Evolutionary conservation across 2,888 invertebrate species (phyloP), one percentile per base, ranked within the genome.

Genomic region (Agrotis segetum): DNA sequence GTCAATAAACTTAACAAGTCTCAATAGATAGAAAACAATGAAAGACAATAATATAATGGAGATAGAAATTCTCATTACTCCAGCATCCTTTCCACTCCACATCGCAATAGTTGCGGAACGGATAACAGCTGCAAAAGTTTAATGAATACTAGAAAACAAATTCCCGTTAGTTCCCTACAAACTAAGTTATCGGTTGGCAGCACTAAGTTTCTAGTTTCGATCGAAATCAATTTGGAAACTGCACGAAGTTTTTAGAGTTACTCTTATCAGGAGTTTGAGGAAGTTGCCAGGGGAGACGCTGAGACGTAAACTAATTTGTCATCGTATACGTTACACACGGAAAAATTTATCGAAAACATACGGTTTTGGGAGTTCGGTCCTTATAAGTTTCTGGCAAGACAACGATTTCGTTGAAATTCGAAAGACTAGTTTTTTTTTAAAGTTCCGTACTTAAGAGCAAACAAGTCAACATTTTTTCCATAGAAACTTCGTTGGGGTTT

Each of bases 171-270:
- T 83, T 84, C 63, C 74, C 74, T 79, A 73, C 83, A 87, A 90
- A 91, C 88, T 84, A 85, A 90, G 88, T 91, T 91, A 90, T 87
- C 83, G 83, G 85, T 88, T 87, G 58, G 75, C 77, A 80, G 81
- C 81, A 81, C 83, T 83, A 86, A 90, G 87, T 90, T 88, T 77
- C 83, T 86, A 91, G 87, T 89, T 88, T 82, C 86, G 85, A 92
- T 91, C 89, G 87, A 89, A 93, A 92, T 91, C 92, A 92, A 92
- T 92, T 93, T 92, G 87, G 87, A 76, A 87, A 87, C 86, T 87
- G 86, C 89, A 85, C 82, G 69, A 90, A 92, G 88, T 90, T 91
- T 90, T 89, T 85, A 90, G 74, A 82, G 82, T 74, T 76, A 87
- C 82, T 88, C 82, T 82, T 84, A 82, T 72, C 74, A 74, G 44